Evolutionary conservation across 2,797 vertebrate genomes (phyloP), one percentile per base, ranked within the genome.

Genomic region (Melanotaenia pygmaea): DNA sequence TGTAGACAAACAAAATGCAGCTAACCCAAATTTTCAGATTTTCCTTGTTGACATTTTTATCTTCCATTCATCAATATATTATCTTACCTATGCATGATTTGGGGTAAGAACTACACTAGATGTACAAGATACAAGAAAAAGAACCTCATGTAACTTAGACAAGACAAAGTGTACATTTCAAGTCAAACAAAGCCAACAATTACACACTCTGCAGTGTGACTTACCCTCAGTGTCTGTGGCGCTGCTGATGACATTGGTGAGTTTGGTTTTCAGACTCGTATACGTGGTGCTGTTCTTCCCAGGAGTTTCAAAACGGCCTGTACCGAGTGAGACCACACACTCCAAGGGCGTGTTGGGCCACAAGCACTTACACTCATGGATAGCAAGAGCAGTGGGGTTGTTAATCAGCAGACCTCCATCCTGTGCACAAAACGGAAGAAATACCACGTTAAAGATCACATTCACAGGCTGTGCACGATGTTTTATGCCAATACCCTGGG

Each of bases 141-240:
- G 11, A 12, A 38, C 37, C 12, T 38, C 3, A 38, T 38, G 37
- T 38, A 38, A 13, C 14, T 38, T 12, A 13, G 12, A 38, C 11
- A 38, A 38, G 1, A 38, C 13, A 3, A 13, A 38, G 37, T 10
- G 37, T 38, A 38, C 37, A 43, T 43, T 14, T 16, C 14, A 16
- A 43, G 38, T 43, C 14, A 43, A 43, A 40, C 38, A 43, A 43
- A 43, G 38, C 14, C 38, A 16, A 43, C 4, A 43, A 4, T 43
- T 43, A 14, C 3, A 43, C 13, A 43, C 24, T 58, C 10, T n/a
- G 50, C 24, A 16, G 24, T 3, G 50, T 51, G 56, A 91, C 96
- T 84, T 78, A 99, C 98, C 98, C 92, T 99, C 97, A 0, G 98
- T 99, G 79, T 99, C 97, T 1, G 98, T 99, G 63, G 98, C 98